A percentile compares a stretch with the other conserved stretches of the same genome.
Conservation (phyloP, 92 coral and sea anemone species). For the Ricordea florida region DNA sequence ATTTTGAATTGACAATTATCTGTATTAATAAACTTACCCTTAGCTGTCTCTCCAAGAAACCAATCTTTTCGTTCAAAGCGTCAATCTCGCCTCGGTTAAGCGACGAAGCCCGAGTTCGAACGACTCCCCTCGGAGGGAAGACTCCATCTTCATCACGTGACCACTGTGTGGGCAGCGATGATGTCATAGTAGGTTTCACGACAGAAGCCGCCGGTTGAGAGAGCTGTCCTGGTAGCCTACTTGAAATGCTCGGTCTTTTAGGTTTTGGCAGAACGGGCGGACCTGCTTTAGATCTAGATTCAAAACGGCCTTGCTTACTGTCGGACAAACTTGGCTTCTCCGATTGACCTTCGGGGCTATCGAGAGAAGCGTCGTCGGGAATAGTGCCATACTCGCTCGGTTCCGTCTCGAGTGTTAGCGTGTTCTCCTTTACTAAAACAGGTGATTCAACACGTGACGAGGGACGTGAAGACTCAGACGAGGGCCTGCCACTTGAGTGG, state of each 20-base stretch:
- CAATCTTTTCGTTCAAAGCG: conserved; percentile 83
- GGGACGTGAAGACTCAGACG: conserved; percentile 9
- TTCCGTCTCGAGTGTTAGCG: conserved; percentile 37
- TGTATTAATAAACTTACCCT: conserved; percentile 54
- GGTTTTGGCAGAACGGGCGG: conserved; percentile 84
- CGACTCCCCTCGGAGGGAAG: conserved; percentile 87
- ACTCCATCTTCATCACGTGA: conserved; percentile 54
- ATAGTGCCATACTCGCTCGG: conserved; percentile 41
- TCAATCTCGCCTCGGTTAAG: conserved; percentile 92
- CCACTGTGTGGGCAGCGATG: not conserved
- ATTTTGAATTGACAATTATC: not conserved
- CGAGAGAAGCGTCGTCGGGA: not conserved
- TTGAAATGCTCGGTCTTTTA: conserved; percentile 26
- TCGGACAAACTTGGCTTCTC: not conserved
- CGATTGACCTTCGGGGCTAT: not conserved
- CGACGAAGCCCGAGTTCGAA: conserved; percentile 80
- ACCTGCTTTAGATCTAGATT: conserved; percentile 48
- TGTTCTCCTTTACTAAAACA: conserved; percentile 26
- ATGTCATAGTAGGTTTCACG: not conserved
- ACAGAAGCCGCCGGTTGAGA: conserved; percentile 1
- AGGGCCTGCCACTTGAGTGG: conserved; percentile 31
- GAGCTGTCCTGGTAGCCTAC: conserved; percentile 32
- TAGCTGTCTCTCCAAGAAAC: conserved; percentile 89
- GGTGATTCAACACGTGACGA: conserved; percentile 39
- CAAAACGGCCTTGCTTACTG: not conserved